Evolutionary conservation across 2,797 vertebrate species (phyloP).

Genomic region (Glyptemys insculpta): DNA sequence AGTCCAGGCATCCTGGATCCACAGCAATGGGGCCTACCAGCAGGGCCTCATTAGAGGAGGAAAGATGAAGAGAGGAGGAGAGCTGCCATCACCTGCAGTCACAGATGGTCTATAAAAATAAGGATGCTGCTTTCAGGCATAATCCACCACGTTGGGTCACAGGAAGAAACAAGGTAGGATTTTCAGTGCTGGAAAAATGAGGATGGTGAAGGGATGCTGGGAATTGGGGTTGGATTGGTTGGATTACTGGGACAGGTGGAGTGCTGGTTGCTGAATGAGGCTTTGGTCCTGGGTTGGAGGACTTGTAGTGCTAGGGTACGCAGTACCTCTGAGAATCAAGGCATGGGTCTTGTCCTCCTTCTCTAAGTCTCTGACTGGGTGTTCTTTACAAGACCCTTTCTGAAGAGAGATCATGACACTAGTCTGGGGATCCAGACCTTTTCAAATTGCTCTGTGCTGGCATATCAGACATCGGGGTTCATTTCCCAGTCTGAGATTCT

Average conservation of each 20-base stretch:
- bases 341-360: neutral
- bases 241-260: accelerated
- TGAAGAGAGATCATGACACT: neutral
- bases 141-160: neutral
- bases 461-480: neutral
- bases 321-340: neutral
- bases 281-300: neutral
- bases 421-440: neutral
- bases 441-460: accelerated
- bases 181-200: neutral
- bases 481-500: neutral
- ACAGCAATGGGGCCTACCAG: neutral
- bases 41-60: neutral
- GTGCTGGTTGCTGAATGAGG: neutral
- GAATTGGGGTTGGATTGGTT: accelerated
- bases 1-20: neutral
- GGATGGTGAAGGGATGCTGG: accelerated
- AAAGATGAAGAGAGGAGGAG: neutral
- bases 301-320: neutral
- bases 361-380: neutral
- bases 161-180: neutral
- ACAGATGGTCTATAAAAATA: too few relatives aligned
- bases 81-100: too few relatives aligned
- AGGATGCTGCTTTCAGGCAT: neutral
- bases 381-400: neutral